A percentile compares a stretch with the other conserved stretches of the same genome.
phyloP scores from a whole-genome alignment of 2,797 vertebrate genomes.

The Brachyrhaphis roseni region DNA sequence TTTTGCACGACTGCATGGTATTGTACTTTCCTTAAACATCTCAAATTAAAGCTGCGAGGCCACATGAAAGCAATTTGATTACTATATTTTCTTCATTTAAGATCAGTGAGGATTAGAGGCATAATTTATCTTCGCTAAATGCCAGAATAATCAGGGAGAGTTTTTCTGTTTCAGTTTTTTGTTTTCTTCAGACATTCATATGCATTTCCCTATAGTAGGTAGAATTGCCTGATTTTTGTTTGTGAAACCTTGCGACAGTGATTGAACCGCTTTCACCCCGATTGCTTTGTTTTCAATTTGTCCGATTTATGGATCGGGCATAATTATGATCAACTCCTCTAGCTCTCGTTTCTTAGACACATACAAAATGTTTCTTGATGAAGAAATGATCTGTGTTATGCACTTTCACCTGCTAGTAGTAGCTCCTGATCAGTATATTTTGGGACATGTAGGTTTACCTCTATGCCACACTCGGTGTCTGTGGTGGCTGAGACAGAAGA shows the following conservation, averaged over 20 bases:
- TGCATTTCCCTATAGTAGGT: neutral
- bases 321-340: neutral
- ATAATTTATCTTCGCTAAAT: neutral
- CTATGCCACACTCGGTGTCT: neutral
- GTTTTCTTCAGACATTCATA: neutral
- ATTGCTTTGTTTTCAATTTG: neutral
- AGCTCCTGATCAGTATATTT: neutral
- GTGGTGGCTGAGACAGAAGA: constrained; percentile 6
- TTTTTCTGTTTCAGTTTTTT: neutral
- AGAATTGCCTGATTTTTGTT: neutral
- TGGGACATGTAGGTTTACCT: neutral
- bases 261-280: neutral
- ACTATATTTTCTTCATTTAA: neutral
- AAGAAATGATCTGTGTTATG: neutral
- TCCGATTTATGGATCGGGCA: neutral
- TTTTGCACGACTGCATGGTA: neutral
- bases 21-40: neutral
- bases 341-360: neutral
- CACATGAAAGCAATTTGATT: neutral
- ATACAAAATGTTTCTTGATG: neutral
- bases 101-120: neutral
- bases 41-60: neutral
- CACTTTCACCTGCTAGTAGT: neutral
- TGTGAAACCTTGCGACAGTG: neutral
- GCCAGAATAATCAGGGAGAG: neutral